Evolutionary conservation across 2,888 invertebrate genomes (phyloP), one percentile per base, ranked within the genome.

Genomic region (Xanthia icteritia): DNA sequence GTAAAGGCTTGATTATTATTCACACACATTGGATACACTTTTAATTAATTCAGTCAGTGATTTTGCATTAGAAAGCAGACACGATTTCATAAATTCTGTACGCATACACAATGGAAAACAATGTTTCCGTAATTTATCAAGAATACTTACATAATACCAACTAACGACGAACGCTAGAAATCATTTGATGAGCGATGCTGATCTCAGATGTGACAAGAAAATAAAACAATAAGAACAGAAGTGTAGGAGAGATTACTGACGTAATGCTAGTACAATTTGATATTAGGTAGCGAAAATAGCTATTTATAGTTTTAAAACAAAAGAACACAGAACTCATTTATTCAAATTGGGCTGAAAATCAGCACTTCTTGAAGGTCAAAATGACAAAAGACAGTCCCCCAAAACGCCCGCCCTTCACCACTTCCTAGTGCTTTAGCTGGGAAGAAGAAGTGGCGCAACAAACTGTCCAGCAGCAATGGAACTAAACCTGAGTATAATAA

Each of bases 71-170:
- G 63, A 79, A 80, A 81, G 67, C 45, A 51, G 36, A 64, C 58
- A 64, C 17, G 63, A 17, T 45, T 60, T 58, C 39, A 81, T 68
- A 27, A 54, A 75, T 60, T 69, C 58, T 64, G 36, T 27, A 20
- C 63, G 65, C 80, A 54, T 54, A 23, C 39, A 11, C 64, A 36
- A n/a, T 63, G 39, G 39, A 79, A 65, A 51, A 58, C 63, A 56
- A 74, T 81, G 68, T 69, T 81, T 69, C 81, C 81, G 54, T 48
- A 65, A 65, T 69, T 66, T 6, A 74, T 56, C n/a, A 69, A 45
- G 15, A 73, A 20, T 6, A 20, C n/a, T 81, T 80, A 69, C 39
- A 39, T 65, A 75, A 80, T 6, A 60, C n/a, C 39, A 61, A 27
- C 23, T 60, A 61, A 79, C 31, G 78, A 65, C 48, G 51, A 61